phyloP scores from a whole-genome alignment of 2,113 vertebrate species.

The Heterotilapia buettikoferi region DNA sequence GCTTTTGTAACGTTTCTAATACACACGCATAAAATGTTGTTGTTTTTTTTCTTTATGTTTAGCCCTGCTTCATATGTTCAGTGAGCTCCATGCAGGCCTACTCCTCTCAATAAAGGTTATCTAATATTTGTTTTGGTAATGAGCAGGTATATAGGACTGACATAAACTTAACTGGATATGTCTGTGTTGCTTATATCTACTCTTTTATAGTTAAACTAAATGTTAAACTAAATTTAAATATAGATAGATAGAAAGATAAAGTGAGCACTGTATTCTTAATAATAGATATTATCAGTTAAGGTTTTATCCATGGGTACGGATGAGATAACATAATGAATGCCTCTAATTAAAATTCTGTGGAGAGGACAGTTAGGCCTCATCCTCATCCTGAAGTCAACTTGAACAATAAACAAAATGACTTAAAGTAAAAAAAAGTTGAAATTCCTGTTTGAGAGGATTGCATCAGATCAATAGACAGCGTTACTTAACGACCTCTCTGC shows the following conservation, averaged over 20 bases:
- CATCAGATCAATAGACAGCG: background rate
- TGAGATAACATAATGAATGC: background rate
- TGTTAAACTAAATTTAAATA: background rate
- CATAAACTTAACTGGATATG: background rate
- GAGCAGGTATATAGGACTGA: background rate
- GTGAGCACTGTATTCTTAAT: background rate
- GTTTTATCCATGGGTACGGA: background rate
- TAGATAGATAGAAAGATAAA: background rate
- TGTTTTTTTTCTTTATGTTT: fast-evolving
- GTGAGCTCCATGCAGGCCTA: background rate
- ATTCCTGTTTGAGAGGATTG: background rate
- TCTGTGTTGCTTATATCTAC: background rate
- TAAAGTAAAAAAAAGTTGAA: background rate
- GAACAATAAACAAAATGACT: background rate
- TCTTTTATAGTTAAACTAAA: background rate
- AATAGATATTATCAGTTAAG: background rate
- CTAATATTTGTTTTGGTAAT: background rate
- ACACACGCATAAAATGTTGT: background rate
- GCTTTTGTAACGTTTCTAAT: background rate
- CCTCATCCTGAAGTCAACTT: background rate
- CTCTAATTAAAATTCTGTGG: background rate
- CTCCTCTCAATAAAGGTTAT: background rate
- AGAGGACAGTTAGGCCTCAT: background rate
- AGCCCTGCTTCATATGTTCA: background rate
- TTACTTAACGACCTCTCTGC: background rate